A percentile compares a stretch with the other conserved stretches of the same genome.
Evolutionary conservation across 2,888 invertebrate genomes (phyloP).

Genomic region (Pharmacophagus antenor): DNA sequence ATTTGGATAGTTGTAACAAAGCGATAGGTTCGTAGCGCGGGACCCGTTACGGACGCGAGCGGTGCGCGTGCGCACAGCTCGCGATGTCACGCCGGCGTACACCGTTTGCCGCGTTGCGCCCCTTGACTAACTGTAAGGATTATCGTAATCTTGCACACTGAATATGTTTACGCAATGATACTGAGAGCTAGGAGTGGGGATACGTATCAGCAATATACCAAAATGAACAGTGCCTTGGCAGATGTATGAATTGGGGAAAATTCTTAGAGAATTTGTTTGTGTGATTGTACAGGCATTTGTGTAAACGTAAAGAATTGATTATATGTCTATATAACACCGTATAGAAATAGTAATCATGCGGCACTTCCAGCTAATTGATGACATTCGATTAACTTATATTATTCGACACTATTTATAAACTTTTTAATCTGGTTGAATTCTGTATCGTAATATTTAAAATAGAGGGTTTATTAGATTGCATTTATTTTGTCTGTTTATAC

Average conservation of each 20-base stretch:
- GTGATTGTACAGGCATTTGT: slow-evolving; percentile 55
- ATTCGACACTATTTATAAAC: slow-evolving; percentile 57
- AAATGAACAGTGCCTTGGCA: slow-evolving; percentile 78
- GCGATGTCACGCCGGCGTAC: no score
- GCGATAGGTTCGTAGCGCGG: slow-evolving; percentile 46
- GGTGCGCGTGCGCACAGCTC: no score
- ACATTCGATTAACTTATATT: slow-evolving; percentile 58
- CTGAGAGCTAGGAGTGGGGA: slow-evolving; percentile 78
- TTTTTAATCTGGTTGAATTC: slow-evolving; percentile 69
- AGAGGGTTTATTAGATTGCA: slow-evolving; percentile 74
- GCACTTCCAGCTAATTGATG: slow-evolving; percentile 70
- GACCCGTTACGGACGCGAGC: slow-evolving; percentile 44
- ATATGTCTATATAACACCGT: slow-evolving; percentile 79
- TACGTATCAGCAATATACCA: slow-evolving; percentile 80
- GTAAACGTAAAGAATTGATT: slow-evolving; percentile 63
- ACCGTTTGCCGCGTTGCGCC: slow-evolving; percentile 33
- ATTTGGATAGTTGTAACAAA: slow-evolving; percentile 69
- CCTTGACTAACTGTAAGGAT: slow-evolving; percentile 51
- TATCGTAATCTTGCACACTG: slow-evolving; percentile 67
- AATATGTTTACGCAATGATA: slow-evolving; percentile 68
- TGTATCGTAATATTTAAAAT: slow-evolving; percentile 68
- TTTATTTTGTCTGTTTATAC: slow-evolving; percentile 79
- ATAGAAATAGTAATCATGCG: slow-evolving; percentile 80
- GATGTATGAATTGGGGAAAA: slow-evolving; percentile 57
- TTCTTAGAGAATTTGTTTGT: slow-evolving; percentile 60